Percentiles rank a stretch among this genome's conserved stretches.
Conservation (phyloP, 2,888 invertebrate genomes). For the Mimas tiliae region DNA sequence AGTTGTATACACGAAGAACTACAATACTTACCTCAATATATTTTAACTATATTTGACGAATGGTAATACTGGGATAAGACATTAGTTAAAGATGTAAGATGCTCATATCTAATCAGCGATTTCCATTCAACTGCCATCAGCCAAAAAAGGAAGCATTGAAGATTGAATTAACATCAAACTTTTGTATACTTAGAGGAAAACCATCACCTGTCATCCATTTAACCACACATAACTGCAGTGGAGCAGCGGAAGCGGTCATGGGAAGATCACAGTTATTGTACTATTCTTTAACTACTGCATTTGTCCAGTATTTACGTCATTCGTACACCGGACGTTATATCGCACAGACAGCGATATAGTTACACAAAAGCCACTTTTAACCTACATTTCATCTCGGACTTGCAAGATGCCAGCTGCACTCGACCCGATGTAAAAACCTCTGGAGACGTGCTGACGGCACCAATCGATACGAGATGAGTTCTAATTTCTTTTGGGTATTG, state of each 20-base stretch:
- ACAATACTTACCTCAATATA: no score
- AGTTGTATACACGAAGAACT: no score
- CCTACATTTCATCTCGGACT: constrained; percentile 49
- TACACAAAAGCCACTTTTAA: constrained; percentile 50
- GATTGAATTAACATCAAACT: no score
- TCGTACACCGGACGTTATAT: constrained; percentile 31
- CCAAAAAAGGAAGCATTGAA: no score
- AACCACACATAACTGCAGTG: constrained; percentile 43
- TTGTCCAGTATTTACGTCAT: constrained; percentile 41
- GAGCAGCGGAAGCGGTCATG: constrained; percentile 51
- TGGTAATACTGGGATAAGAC: no score
- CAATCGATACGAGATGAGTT: constrained; percentile 12
- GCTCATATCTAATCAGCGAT: no score
- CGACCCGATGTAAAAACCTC: constrained; percentile 39
- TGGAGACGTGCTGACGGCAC: constrained; percentile 30
- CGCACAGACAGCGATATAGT: constrained; percentile 33
- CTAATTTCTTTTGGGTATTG: constrained; percentile 15
- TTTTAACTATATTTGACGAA: no score
- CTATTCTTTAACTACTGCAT: constrained; percentile 42
- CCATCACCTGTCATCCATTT: neutral
- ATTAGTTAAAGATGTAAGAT: no score
- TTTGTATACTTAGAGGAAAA: neutral
- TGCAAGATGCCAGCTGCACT: constrained; percentile 45
- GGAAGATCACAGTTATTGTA: constrained; percentile 60
- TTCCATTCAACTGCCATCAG: no score